Evolutionary conservation across 2,113 vertebrate genomes (phyloP).

Genomic region (Channa maculata): DNA sequence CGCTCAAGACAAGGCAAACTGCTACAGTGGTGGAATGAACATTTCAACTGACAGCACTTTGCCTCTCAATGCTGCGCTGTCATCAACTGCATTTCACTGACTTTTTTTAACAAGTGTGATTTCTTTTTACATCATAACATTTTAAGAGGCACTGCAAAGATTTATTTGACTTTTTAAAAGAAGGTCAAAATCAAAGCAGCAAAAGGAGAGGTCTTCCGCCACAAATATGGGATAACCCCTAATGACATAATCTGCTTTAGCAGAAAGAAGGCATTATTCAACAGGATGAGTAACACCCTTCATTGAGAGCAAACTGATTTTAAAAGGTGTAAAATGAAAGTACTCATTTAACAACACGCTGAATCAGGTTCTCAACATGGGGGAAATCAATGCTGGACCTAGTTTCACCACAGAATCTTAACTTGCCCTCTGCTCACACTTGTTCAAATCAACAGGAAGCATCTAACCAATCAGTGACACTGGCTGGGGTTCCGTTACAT

Average conservation of each 20-base stretch:
- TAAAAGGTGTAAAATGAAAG: not conserved
- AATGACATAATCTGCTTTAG: not conserved
- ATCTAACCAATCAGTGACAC: not conserved
- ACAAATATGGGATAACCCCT: not conserved
- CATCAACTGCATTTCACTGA: not conserved
- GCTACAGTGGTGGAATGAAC: not conserved
- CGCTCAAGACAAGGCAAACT: not conserved
- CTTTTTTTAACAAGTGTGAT: not conserved
- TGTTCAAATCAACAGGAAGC: not conserved
- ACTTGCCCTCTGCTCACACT: not conserved
- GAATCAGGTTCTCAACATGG: too few species aligned
- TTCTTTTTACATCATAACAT: not conserved
- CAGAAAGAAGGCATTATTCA: not conserved
- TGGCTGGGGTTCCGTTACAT: not conserved
- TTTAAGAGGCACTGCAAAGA: not conserved
- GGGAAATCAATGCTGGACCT: not conserved
- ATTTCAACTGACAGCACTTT: not conserved
- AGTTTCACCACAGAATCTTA: constrained; percentile 1
- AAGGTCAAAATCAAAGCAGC: not conserved
- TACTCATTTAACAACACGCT: not conserved
- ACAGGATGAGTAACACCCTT: not conserved
- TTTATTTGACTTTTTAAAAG: not conserved
- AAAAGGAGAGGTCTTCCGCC: not conserved
- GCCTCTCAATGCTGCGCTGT: not conserved
- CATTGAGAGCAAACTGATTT: too few species aligned